phyloP scores from a whole-genome alignment of 2,797 vertebrate genomes.

The Tamandua tetradactyla region DNA sequence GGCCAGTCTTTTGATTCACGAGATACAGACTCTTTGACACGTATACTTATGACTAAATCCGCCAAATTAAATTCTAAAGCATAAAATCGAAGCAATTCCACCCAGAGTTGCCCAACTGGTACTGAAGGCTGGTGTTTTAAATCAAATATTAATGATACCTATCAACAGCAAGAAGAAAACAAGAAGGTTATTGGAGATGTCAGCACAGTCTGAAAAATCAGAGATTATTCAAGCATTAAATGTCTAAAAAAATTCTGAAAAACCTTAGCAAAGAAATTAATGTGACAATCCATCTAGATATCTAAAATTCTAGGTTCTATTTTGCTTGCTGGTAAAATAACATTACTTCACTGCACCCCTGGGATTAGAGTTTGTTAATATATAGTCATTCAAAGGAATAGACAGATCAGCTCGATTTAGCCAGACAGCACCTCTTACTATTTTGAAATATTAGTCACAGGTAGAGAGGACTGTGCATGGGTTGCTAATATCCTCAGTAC shows the following conservation, averaged over 20 bases:
- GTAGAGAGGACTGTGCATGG: neutral
- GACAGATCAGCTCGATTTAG: neutral
- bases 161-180: constrained; percentile 76
- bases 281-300: constrained; percentile 43
- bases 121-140: constrained; percentile 80
- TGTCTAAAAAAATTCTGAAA: constrained; percentile 43
- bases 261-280: neutral
- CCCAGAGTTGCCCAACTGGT: constrained; percentile 92
- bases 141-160: constrained; percentile 91
- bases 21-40: constrained; percentile 89
- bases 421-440: constrained; percentile 9
- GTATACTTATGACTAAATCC: constrained; percentile 93
- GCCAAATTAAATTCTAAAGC: constrained; percentile 93
- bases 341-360: neutral
- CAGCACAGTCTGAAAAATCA: constrained; percentile 37
- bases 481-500: neutral
- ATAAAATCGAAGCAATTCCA: constrained; percentile 96
- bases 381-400: neutral
- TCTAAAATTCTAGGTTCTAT: constrained; percentile 29
- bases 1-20: constrained; percentile 97
- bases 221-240: constrained; percentile 48
- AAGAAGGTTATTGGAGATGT: constrained; percentile 40
- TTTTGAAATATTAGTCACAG: constrained; percentile 17
- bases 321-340: neutral
- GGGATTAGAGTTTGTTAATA: neutral